Percentiles rank a stretch among this genome's conserved stretches.
Evolutionary conservation across 2,113 vertebrate genomes (phyloP).

Genomic region (Petroica traversi): DNA sequence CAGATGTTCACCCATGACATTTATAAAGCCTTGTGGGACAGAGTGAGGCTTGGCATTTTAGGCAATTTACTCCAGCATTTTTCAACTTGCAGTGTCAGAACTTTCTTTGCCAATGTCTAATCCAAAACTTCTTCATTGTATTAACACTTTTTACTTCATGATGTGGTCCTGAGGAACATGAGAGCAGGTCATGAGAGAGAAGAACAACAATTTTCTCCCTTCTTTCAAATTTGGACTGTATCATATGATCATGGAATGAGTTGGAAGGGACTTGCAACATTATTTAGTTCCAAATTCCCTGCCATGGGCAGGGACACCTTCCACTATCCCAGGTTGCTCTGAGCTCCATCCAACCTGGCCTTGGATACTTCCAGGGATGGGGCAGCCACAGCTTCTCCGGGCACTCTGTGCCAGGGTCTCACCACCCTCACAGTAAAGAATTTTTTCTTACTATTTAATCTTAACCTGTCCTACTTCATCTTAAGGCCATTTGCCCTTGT

Average conservation of each 20-base stretch:
- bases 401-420: neutral
- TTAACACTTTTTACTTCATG: neutral
- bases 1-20: neutral
- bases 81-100: neutral
- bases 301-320: neutral
- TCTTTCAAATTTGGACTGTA: neutral
- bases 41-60: neutral
- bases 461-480: neutral
- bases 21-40: neutral
- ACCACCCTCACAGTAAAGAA: neutral
- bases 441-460: neutral
- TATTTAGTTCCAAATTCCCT: neutral
- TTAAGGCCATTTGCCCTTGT: neutral
- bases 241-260: neutral
- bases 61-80: neutral
- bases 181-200: neutral
- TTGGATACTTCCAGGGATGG: neutral
- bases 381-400: neutral
- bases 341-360: neutral
- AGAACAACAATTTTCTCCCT: neutral
- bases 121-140: neutral
- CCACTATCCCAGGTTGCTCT: neutral
- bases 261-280: neutral
- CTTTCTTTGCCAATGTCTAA: neutral
- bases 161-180: neutral